Conservation (phyloP, 2,113 vertebrate genomes). For the Nibea albiflora region DNA sequence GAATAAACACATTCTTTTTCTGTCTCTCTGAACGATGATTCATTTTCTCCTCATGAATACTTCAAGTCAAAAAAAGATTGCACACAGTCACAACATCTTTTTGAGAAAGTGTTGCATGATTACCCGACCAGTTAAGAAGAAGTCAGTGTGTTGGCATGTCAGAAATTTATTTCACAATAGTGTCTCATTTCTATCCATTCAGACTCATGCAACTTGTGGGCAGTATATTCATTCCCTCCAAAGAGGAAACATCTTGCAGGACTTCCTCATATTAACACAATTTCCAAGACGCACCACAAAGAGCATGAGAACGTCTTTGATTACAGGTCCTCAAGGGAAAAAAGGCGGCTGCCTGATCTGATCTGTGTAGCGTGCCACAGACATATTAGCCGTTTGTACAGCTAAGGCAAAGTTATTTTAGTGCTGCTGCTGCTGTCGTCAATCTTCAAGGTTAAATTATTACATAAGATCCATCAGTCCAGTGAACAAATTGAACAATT, state of each 20-base stretch:
- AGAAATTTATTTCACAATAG: constrained; percentile 15
- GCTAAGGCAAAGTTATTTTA: no score
- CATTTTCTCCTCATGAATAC: constrained; percentile 13
- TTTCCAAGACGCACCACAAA: background rate
- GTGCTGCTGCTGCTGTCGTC: background rate
- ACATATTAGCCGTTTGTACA: background rate
- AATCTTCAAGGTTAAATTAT: background rate
- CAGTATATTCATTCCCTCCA: constrained; percentile 24
- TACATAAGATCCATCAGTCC: background rate
- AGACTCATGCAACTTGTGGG: constrained; percentile 38
- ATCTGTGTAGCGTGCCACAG: background rate
- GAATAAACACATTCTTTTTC: no score
- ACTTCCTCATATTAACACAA: constrained; percentile 69
- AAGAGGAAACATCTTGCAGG: constrained; percentile 75
- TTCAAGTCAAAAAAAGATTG: background rate
- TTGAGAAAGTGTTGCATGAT: constrained; percentile 26
- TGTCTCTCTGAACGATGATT: background rate
- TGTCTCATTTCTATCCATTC: constrained; percentile 7
- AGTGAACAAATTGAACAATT: background rate
- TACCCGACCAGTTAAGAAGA: constrained; percentile 9
- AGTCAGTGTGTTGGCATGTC: constrained; percentile 25
- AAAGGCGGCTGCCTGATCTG: background rate
- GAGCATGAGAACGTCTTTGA: constrained; percentile 16
- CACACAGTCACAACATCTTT: constrained; percentile 16
- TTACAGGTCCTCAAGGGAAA: constrained; percentile 32